Evolutionary conservation across 2,888 invertebrate species (phyloP).

Genomic region (Margaritifera margaritifera): DNA sequence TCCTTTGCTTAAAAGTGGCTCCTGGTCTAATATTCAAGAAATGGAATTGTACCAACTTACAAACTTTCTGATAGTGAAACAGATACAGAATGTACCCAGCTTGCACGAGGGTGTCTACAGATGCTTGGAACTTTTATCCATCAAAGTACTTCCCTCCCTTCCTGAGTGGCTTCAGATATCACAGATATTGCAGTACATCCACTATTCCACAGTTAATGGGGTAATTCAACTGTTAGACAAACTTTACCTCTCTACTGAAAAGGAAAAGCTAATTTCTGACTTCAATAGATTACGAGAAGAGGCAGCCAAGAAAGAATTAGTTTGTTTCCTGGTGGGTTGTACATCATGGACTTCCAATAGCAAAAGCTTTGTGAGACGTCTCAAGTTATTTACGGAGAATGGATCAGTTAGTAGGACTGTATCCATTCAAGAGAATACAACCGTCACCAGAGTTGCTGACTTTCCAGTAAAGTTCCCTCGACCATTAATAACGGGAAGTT

Average conservation of each 20-base stretch:
- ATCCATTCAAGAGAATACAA: too few relatives aligned
- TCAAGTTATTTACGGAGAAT: too few relatives aligned
- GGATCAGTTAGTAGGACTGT: too few relatives aligned
- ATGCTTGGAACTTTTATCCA: slow-evolving; percentile 13
- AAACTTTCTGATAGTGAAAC: slow-evolving; percentile 7
- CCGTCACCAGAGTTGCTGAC: neutral
- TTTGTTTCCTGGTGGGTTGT: too few relatives aligned
- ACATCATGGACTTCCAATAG: too few relatives aligned
- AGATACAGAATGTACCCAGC: neutral
- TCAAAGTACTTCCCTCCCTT: slow-evolving; percentile 8
- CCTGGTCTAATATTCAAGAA: too few relatives aligned
- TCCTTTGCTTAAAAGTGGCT: too few relatives aligned
- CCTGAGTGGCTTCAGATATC: slow-evolving; percentile 8
- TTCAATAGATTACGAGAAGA: too few relatives aligned
- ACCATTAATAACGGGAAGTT: slow-evolving; percentile 3
- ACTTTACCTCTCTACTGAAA: too few relatives aligned
- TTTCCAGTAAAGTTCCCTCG: slow-evolving; percentile 15
- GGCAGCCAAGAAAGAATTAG: too few relatives aligned
- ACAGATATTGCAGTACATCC: slow-evolving; percentile 2
- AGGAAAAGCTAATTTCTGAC: too few relatives aligned
- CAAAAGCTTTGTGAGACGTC: too few relatives aligned
- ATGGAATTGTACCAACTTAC: slow-evolving; percentile 7
- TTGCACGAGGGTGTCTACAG: slow-evolving; percentile 6
- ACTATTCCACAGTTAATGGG: slow-evolving; percentile 1
- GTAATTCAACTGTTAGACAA: neutral